Percentiles rank a stretch among this genome's conserved stretches.
phyloP scores from a whole-genome alignment of 2,888 invertebrate genomes.

The Aphodius granarius region DNA sequence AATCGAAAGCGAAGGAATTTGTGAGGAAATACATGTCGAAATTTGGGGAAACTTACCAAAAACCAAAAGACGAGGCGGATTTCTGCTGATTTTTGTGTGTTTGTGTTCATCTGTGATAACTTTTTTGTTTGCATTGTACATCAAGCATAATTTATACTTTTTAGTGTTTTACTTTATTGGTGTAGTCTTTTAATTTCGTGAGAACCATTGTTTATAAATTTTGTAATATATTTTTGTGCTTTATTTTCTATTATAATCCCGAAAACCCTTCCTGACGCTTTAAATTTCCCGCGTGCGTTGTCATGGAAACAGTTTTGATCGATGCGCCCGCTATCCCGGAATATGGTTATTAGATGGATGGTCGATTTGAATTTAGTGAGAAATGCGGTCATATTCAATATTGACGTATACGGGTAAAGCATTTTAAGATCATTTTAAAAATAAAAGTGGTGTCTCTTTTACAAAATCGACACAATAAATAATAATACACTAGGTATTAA shows the following conservation, averaged over 20 bases:
- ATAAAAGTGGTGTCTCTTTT: too few species aligned
- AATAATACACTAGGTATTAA: too few species aligned
- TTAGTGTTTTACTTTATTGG: background rate
- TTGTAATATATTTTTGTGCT: background rate
- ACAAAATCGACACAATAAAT: too few species aligned
- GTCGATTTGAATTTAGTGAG: too few species aligned
- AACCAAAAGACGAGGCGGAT: constrained; percentile 27
- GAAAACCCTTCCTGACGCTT: too few species aligned
- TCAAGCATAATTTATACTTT: background rate
- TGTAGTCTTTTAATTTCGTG: background rate
- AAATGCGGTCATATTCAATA: too few species aligned
- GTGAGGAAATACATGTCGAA: constrained; percentile 96
- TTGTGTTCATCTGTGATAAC: constrained; percentile 8
- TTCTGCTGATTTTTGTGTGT: constrained; percentile 16
- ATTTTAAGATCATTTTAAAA: too few species aligned
- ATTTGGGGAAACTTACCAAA: constrained; percentile 63
- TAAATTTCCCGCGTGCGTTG: too few species aligned
- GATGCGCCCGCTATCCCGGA: too few species aligned
- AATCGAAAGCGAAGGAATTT: constrained; percentile 93
- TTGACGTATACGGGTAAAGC: too few species aligned
- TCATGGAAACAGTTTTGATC: too few species aligned
- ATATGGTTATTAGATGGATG: too few species aligned
- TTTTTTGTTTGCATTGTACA: background rate
- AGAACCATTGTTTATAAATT: background rate
- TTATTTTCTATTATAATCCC: background rate